Conservation (phyloP, 1,140 invertebrate species). For the Microplitis demolitor region DNA sequence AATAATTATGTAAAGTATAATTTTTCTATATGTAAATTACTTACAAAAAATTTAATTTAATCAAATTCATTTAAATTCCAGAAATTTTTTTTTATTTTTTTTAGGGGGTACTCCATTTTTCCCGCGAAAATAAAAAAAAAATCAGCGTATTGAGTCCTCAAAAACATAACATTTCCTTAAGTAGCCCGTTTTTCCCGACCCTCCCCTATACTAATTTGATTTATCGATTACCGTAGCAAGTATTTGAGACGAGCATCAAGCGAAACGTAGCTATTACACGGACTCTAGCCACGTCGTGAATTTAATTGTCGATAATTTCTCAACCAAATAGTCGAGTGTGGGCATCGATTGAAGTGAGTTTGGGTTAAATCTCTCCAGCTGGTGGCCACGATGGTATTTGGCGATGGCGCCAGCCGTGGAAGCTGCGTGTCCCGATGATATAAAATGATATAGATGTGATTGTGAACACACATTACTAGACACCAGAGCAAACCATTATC, state of each 20-base stretch:
- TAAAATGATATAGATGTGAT: neutral
- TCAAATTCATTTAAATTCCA: too few species aligned
- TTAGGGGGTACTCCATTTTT: too few species aligned
- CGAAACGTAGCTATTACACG: neutral
- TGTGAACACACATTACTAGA: neutral
- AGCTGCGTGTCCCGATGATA: neutral
- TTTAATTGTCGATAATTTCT: neutral
- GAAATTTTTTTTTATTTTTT: too few species aligned
- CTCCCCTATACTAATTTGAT: too few species aligned
- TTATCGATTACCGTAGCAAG: too few species aligned
- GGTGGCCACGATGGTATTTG: neutral
- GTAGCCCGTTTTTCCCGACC: too few species aligned
- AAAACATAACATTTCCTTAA: too few species aligned
- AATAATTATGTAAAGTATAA: too few species aligned
- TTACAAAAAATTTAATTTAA: too few species aligned
- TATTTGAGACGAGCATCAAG: neutral
- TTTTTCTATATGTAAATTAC: too few species aligned
- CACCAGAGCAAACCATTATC: neutral
- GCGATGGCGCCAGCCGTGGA: neutral
- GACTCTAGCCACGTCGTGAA: neutral
- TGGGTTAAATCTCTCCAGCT: neutral
- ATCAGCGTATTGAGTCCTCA: too few species aligned
- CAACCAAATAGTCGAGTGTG: neutral
- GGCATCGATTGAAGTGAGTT: neutral
- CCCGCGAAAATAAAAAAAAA: too few species aligned